Percentiles rank a stretch among this genome's conserved stretches.
These are phyloP conservation scores for Hydractinia echinata DNA, from an alignment of 30 jellyfish, hydroid and myxozoan species.

Conservation along the genomic window DNA sequence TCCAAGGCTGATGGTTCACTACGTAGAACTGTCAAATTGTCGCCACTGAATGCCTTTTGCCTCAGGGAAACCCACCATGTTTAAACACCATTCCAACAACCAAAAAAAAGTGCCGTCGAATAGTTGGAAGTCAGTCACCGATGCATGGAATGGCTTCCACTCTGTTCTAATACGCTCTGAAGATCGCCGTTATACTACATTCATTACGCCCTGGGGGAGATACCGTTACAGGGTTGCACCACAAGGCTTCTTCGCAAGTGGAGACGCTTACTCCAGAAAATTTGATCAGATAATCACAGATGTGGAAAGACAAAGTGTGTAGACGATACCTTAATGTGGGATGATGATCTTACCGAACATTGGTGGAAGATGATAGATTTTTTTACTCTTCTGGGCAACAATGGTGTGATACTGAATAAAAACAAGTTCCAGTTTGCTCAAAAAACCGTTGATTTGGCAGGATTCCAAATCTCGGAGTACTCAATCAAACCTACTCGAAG, in stretches of 20 bases:
- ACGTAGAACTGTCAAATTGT: background rate
- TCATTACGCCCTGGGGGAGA: background rate
- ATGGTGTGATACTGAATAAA: background rate
- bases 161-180: background rate
- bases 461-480: too few relatives aligned
- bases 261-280: background rate
- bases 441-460: too few relatives aligned
- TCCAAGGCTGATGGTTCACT: background rate
- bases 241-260: background rate
- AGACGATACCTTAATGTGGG: conserved; percentile 9
- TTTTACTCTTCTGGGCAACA: background rate
- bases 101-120: background rate
- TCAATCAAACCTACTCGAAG: too few relatives aligned
- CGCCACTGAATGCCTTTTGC: conserved; percentile 4
- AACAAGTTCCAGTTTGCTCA: background rate
- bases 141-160: conserved; percentile 11
- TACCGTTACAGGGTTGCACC: background rate
- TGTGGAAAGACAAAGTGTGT: background rate
- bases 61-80: background rate
- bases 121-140: conserved; percentile 5
- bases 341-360: background rate
- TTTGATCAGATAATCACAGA: background rate
- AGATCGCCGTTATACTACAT: background rate
- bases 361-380: background rate
- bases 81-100: background rate